Evolutionary conservation across 1,140 invertebrate species (phyloP).

Genomic region (Centruroides vittatus): DNA sequence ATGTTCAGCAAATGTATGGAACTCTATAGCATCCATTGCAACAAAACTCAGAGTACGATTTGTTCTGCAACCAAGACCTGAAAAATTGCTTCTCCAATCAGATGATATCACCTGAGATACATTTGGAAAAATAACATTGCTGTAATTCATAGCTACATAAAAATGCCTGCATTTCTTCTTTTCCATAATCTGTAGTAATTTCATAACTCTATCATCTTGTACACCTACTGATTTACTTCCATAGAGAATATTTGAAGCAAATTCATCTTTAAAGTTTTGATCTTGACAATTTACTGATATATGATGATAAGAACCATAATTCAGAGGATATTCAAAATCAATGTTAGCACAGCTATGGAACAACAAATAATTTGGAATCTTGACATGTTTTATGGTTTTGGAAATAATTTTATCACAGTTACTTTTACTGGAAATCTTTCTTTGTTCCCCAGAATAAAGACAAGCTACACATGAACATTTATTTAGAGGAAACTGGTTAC

Average conservation of each 20-base stretch:
- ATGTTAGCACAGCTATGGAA: constrained; percentile 5
- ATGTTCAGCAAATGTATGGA: constrained; percentile 52
- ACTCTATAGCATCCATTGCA: constrained; percentile 51
- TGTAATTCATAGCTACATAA: constrained; percentile 14
- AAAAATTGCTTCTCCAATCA: constrained; percentile 20
- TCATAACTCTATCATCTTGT: no score
- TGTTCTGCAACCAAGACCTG: constrained; percentile 37
- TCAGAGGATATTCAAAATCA: constrained; percentile 10
- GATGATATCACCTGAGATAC: not conserved
- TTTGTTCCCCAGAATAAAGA: constrained; percentile 6
- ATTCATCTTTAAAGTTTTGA: no score
- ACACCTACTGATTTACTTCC: no score
- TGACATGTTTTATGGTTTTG: constrained; percentile 4
- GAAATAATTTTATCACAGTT: constrained; percentile 12
- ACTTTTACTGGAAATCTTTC: constrained; percentile 4
- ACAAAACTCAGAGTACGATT: constrained; percentile 52
- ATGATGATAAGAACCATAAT: constrained; percentile 9
- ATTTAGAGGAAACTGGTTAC: not conserved
- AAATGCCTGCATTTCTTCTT: no score
- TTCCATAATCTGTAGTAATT: no score
- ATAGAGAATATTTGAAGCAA: no score
- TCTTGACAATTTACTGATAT: constrained; percentile 6
- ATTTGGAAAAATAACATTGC: constrained; percentile 12
- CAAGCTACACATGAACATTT: constrained; percentile 9
- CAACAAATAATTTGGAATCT: not conserved